Conservation (phyloP, 1,140 invertebrate species). For the Micrasema longulum region DNA sequence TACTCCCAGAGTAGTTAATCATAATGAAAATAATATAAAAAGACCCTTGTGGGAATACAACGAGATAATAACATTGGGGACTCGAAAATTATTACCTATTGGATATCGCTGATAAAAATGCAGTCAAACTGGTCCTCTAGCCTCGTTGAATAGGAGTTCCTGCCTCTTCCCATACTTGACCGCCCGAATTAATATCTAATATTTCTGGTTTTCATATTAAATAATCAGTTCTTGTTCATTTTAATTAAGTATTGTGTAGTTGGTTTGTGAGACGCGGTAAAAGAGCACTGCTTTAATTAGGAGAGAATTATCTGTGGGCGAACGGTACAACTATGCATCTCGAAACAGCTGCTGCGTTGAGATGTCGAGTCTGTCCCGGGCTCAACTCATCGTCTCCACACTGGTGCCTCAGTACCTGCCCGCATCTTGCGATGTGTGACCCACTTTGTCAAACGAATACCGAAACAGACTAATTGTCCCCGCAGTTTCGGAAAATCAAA, state of each 20-base stretch:
- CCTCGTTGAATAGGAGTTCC: slow-evolving; percentile 18
- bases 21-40: slow-evolving; percentile 41
- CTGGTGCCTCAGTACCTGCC: too few relatives aligned
- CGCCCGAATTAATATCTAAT: slow-evolving; percentile 51
- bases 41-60: slow-evolving; percentile 50
- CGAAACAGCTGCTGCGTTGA: slow-evolving; percentile 8
- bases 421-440: slow-evolving; percentile 1
- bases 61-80: slow-evolving; percentile 54
- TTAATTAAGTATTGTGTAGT: slow-evolving; percentile 55
- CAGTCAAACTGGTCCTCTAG: slow-evolving; percentile 52
- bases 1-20: slow-evolving; percentile 35
- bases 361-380: neutral
- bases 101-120: slow-evolving; percentile 55
- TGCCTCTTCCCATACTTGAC: slow-evolving; percentile 28
- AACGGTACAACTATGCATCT: slow-evolving; percentile 38
- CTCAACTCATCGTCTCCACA: too few relatives aligned
- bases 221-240: slow-evolving; percentile 55
- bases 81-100: slow-evolving; percentile 55
- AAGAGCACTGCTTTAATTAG: slow-evolving; percentile 52
- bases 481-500: too few relatives aligned
- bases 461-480: neutral
- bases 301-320: slow-evolving; percentile 52
- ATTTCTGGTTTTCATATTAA: slow-evolving; percentile 53
- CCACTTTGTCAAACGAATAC: slow-evolving; percentile 6
- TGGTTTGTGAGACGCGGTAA: slow-evolving; percentile 37